Conservation (phyloP, 2,888 invertebrate species). For the Diplazon laetatorius region DNA sequence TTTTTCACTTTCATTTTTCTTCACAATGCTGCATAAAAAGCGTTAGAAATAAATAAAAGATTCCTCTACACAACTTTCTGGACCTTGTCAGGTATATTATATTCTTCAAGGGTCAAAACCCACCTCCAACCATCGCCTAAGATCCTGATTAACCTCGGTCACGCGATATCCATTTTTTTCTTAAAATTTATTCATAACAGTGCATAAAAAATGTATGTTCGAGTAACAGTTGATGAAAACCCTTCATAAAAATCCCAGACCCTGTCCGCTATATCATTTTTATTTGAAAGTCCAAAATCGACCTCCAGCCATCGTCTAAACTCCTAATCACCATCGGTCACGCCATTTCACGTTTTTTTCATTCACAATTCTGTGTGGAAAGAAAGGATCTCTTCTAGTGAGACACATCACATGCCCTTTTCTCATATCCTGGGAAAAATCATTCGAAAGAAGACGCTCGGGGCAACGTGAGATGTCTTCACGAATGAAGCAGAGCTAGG, state of each 20-base stretch:
- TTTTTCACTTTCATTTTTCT: too few species aligned
- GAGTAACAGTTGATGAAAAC: conserved; percentile 3
- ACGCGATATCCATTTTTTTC: too few species aligned
- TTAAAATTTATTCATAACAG: too few species aligned
- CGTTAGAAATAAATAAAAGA: too few species aligned
- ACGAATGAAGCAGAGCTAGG: conserved; percentile 1
- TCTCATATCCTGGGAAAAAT: conserved; percentile 5
- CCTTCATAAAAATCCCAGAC: too few species aligned
- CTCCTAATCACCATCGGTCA: background rate
- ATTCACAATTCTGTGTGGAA: background rate
- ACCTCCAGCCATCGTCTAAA: conserved; percentile 10
- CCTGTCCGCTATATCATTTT: too few species aligned
- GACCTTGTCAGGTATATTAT: too few species aligned
- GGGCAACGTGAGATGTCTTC: background rate
- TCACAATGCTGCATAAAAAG: too few species aligned
- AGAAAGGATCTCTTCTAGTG: background rate
- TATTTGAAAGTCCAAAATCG: background rate
- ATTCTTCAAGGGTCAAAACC: too few species aligned
- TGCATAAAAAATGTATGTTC: background rate
- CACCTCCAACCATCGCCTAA: too few species aligned
- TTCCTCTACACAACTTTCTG: too few species aligned
- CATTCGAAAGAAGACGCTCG: background rate
- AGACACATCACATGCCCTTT: background rate
- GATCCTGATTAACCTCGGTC: too few species aligned
- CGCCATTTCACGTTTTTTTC: background rate